phyloP scores from a whole-genome alignment of 2,113 vertebrate genomes.

The Zonotrichia leucophrys region DNA sequence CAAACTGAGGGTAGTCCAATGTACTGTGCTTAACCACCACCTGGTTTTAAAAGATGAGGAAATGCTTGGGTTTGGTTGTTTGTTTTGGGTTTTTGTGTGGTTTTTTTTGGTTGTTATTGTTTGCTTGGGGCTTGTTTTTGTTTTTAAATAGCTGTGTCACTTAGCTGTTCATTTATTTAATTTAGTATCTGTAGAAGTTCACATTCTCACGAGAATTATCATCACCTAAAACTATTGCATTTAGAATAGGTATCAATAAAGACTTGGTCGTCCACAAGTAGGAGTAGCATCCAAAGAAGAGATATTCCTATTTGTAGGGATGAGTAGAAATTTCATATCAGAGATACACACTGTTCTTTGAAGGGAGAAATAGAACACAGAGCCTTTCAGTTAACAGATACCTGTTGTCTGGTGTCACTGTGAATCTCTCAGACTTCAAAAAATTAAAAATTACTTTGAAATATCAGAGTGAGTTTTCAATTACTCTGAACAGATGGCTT shows the following conservation, averaged over 20 bases:
- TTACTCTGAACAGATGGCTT: neutral
- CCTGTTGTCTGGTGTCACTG: neutral
- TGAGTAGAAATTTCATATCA: neutral
- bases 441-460: neutral
- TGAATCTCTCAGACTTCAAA: neutral
- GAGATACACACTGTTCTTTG: neutral
- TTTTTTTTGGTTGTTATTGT: neutral
- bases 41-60: neutral
- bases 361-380: neutral
- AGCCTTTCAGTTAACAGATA: neutral
- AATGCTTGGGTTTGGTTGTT: neutral
- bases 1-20: neutral
- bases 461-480: neutral
- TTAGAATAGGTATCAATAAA: neutral
- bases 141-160: neutral
- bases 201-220: neutral
- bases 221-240: neutral
- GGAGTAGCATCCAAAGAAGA: neutral
- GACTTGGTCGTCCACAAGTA: neutral
- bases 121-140: neutral
- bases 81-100: neutral
- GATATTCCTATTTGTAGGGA: neutral
- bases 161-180: neutral
- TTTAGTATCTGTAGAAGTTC: neutral
- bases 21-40: neutral